phyloP scores from a whole-genome alignment of 2,888 invertebrate species.

The Plagodis pulveraria region DNA sequence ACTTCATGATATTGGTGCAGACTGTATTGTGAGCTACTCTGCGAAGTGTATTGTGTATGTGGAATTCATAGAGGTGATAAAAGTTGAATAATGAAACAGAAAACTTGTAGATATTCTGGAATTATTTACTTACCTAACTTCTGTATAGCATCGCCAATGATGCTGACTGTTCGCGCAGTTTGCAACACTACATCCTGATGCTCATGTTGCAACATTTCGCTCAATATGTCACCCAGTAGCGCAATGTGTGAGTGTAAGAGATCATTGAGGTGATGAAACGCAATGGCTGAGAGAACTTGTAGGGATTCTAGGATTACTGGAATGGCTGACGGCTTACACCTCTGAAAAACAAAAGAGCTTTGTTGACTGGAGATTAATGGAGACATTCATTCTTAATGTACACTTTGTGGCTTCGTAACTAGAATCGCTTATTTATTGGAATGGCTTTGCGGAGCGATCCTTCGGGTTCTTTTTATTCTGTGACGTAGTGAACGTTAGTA shows the following conservation, averaged over 20 bases:
- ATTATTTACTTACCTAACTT: constrained; percentile 65
- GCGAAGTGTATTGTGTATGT: no score
- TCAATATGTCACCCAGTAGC: constrained; percentile 86
- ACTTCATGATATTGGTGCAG: no score
- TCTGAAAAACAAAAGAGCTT: constrained; percentile 54
- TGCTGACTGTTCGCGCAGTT: constrained; percentile 88
- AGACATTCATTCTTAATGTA: no score
- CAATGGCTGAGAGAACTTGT: constrained; percentile 88
- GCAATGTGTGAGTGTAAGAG: constrained; percentile 84
- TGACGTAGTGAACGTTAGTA: no score
- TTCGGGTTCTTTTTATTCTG: no score
- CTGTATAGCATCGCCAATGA: constrained; percentile 87
- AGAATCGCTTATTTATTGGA: no score
- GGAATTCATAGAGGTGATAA: no score
- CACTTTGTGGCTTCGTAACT: no score
- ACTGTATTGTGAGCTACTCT: no score
- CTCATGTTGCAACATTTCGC: constrained; percentile 84
- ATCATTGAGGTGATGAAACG: constrained; percentile 84
- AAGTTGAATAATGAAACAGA: no score
- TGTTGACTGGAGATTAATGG: no score
- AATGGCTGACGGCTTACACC: constrained; percentile 74
- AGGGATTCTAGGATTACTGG: constrained; percentile 92
- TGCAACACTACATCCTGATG: constrained; percentile 89
- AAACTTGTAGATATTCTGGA: background rate
- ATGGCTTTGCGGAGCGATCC: no score